Conservation (phyloP, 2,113 vertebrate genomes). For the Spizaetus ornatus region DNA sequence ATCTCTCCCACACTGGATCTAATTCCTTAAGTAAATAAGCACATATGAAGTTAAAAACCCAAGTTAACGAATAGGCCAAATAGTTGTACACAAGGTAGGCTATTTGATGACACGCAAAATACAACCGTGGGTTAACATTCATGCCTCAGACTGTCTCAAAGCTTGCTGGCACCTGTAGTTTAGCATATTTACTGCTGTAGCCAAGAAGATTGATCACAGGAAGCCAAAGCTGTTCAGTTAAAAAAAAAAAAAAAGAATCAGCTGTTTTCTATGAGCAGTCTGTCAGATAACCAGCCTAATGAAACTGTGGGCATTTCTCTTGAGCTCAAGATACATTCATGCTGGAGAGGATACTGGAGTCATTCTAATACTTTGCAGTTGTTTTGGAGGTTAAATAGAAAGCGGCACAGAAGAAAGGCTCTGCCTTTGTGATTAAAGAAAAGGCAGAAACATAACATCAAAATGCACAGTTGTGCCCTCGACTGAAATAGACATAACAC, state of each 20-base stretch:
- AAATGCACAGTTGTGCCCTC: slow-evolving; percentile 15
- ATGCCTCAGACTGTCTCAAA: not conserved
- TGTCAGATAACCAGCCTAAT: slow-evolving; percentile 17
- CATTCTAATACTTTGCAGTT: slow-evolving; percentile 48
- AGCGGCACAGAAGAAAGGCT: not conserved
- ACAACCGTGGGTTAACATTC: not conserved
- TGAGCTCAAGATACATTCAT: not conserved
- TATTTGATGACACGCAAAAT: not conserved
- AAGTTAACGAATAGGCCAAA: slow-evolving; percentile 29
- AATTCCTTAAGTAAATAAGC: slow-evolving; percentile 65
- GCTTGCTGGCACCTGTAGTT: slow-evolving; percentile 31
- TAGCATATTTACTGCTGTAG: slow-evolving; percentile 5
- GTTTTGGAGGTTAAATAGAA: slow-evolving; percentile 9
- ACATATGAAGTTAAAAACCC: slow-evolving; percentile 49
- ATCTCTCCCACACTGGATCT: slow-evolving; percentile 62
- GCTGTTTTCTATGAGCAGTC: slow-evolving; percentile 45
- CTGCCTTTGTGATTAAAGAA: slow-evolving; percentile 6
- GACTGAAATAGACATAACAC: not conserved
- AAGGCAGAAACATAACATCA: slow-evolving; percentile 6
- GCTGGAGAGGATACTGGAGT: not conserved
- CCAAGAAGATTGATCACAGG: slow-evolving; percentile 47
- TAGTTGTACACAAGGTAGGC: not conserved
- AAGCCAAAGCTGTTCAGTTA: not conserved
- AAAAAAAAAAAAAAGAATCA: slow-evolving; percentile 30
- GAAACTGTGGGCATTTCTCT: not conserved